Conservation (phyloP, 2,888 invertebrate genomes). For the Volucella zonaria region DNA sequence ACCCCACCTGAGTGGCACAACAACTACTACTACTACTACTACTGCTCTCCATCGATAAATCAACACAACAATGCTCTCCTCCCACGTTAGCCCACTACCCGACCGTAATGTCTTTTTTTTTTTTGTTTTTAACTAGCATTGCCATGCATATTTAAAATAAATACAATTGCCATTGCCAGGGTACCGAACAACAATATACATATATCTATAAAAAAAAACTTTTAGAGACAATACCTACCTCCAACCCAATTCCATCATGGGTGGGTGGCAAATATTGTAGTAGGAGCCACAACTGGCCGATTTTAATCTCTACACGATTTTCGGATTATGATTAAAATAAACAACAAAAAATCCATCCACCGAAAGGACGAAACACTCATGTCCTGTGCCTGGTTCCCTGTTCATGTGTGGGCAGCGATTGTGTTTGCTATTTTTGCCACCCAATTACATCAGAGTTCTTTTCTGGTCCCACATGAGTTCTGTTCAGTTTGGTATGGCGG, state of each 20-base stretch:
- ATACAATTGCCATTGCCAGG: slow-evolving; percentile 61
- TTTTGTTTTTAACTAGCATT: slow-evolving; percentile 11
- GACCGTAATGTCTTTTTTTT: slow-evolving; percentile 23
- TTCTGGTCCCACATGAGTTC: slow-evolving; percentile 34
- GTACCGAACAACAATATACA: background rate
- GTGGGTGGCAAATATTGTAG: slow-evolving; percentile 14
- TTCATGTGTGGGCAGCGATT: background rate
- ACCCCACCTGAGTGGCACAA: slow-evolving; percentile 38
- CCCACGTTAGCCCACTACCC: background rate
- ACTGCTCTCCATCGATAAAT: slow-evolving; percentile 50
- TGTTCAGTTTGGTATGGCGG: background rate
- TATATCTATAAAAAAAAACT: slow-evolving; percentile 3
- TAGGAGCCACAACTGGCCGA: slow-evolving; percentile 11
- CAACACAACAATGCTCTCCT: slow-evolving; percentile 55
- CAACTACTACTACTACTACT: too few species aligned
- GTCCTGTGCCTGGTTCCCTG: background rate
- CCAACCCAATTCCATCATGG: slow-evolving; percentile 6
- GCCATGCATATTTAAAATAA: slow-evolving; percentile 60
- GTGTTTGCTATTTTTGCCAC: slow-evolving; percentile 44
- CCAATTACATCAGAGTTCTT: slow-evolving; percentile 52
- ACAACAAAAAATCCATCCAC: slow-evolving; percentile 4
- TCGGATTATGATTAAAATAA: slow-evolving; percentile 67
- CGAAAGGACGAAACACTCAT: background rate
- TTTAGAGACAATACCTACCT: slow-evolving; percentile 48
- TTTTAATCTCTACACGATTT: slow-evolving; percentile 72